These are phyloP conservation scores for Typhlomys cinereus DNA, from an alignment of 2,113 vertebrate species.

Conservation along the genomic window DNA sequence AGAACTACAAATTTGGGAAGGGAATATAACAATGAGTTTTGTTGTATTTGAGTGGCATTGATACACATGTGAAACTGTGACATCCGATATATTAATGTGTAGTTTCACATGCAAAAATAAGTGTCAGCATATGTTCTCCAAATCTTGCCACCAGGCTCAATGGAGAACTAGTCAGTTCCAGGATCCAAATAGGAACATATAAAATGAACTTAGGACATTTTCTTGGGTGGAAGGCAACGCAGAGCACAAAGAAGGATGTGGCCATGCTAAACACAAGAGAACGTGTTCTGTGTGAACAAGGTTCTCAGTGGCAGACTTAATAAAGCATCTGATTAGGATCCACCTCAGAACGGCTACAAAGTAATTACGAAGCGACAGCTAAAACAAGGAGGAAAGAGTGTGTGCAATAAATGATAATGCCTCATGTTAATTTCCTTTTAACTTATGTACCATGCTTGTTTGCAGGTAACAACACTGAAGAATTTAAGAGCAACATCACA, in stretches of 20 bases:
- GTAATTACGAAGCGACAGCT: not conserved
- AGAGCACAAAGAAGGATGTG: not conserved
- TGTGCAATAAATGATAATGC: not conserved
- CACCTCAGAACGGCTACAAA: not conserved
- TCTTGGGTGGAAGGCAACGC: not conserved
- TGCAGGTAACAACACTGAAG: not conserved
- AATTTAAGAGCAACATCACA: too few relatives aligned
- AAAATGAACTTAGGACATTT: not conserved
- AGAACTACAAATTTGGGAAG: not conserved
- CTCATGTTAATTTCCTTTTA: not conserved
- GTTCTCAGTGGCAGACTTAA: not conserved
- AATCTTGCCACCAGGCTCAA: not conserved
- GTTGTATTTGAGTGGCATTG: not conserved
- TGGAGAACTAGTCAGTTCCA: not conserved
- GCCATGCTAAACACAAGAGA: not conserved
- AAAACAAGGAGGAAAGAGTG: not conserved
- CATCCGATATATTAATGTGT: not conserved
- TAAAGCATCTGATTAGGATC: not conserved
- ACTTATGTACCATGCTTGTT: not conserved
- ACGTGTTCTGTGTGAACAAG: not conserved
- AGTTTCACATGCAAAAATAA: not conserved
- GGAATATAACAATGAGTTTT: not conserved
- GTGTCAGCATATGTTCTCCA: not conserved
- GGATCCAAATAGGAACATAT: not conserved
- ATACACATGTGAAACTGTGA: not conserved